These are phyloP conservation scores for Poecilia wingei DNA, from an alignment of 2,797 vertebrate genomes.

Conservation along the genomic window DNA sequence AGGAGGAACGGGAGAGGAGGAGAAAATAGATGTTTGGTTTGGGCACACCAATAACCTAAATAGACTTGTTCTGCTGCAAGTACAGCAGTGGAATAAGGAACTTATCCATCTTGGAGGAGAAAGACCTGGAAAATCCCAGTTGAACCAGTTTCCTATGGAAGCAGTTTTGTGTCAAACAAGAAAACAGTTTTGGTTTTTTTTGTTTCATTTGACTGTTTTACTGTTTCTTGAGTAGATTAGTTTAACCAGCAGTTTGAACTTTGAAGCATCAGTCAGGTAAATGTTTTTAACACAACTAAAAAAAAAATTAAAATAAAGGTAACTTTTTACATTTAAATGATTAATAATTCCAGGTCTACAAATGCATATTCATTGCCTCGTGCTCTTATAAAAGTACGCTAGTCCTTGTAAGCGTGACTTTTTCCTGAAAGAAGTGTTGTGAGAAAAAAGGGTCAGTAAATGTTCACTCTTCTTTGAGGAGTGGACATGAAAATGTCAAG, in stretches of 20 bases:
- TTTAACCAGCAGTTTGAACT: not conserved
- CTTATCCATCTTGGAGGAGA: not conserved
- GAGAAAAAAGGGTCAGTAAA: not conserved
- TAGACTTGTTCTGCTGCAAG: conserved; percentile 47
- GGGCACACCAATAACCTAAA: conserved; percentile 49
- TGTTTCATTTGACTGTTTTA: not conserved
- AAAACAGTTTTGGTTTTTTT: not conserved
- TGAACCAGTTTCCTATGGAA: not conserved
- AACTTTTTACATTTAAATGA: not conserved
- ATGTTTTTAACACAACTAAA: not conserved
- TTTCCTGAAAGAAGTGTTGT: not conserved
- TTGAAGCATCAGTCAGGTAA: not conserved
- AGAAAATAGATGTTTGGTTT: conserved; percentile 60
- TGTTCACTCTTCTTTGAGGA: conserved; percentile 20
- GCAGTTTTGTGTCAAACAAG: not conserved
- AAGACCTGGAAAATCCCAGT: conserved; percentile 30
- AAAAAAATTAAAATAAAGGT: not conserved
- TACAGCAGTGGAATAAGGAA: conserved; percentile 29
- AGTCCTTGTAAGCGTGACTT: not conserved
- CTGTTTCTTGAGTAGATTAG: not conserved
- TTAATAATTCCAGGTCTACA: not conserved
- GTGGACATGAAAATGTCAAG: conserved; percentile 32
- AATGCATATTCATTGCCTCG: not conserved
- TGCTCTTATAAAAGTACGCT: not conserved
- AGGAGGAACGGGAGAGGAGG: conserved; percentile 36